Evolutionary conservation across 1,140 invertebrate genomes (phyloP).

Genomic region (Cydia amplana): DNA sequence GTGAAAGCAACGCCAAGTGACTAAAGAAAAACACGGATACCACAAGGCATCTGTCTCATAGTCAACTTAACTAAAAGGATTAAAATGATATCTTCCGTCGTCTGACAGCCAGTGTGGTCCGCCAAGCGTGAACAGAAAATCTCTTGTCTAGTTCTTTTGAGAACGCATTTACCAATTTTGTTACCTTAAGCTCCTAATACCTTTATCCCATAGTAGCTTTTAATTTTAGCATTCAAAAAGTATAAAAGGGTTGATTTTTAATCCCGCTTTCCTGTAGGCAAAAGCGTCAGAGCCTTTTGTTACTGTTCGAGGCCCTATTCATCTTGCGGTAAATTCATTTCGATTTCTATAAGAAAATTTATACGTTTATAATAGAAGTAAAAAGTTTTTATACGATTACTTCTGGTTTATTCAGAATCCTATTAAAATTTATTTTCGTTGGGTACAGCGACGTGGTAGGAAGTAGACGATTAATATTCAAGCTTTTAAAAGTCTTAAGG

Average conservation of each 20-base stretch:
- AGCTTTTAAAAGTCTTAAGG: slow-evolving; percentile 9
- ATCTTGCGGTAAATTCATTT: slow-evolving; percentile 63
- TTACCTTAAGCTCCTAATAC: slow-evolving; percentile 77
- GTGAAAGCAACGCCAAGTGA: slow-evolving; percentile 47
- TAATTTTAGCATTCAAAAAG: slow-evolving; percentile 68
- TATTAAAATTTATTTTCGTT: slow-evolving; percentile 37
- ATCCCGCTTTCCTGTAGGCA: slow-evolving; percentile 66
- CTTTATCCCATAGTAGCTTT: slow-evolving; percentile 74
- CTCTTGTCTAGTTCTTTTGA: slow-evolving; percentile 70
- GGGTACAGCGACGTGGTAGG: not conserved
- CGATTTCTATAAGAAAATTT: slow-evolving; percentile 46
- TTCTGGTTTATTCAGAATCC: slow-evolving; percentile 36
- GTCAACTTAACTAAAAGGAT: slow-evolving; percentile 79
- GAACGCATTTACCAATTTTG: slow-evolving; percentile 55
- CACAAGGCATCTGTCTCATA: slow-evolving; percentile 69
- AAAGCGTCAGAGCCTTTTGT: slow-evolving; percentile 60
- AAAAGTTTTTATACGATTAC: slow-evolving; percentile 39
- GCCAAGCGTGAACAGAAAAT: slow-evolving; percentile 67
- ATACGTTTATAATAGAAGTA: slow-evolving; percentile 33
- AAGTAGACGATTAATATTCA: slow-evolving; percentile 25
- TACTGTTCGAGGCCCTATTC: slow-evolving; percentile 52
- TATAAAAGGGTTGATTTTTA: slow-evolving; percentile 74
- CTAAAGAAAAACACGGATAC: slow-evolving; percentile 63
- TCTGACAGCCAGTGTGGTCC: slow-evolving; percentile 75
- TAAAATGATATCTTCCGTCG: slow-evolving; percentile 77